Percentiles rank a stretch among this genome's conserved stretches.
Evolutionary conservation across 1,140 invertebrate genomes (phyloP).

Genomic region (Drosophila sp.): DNA sequence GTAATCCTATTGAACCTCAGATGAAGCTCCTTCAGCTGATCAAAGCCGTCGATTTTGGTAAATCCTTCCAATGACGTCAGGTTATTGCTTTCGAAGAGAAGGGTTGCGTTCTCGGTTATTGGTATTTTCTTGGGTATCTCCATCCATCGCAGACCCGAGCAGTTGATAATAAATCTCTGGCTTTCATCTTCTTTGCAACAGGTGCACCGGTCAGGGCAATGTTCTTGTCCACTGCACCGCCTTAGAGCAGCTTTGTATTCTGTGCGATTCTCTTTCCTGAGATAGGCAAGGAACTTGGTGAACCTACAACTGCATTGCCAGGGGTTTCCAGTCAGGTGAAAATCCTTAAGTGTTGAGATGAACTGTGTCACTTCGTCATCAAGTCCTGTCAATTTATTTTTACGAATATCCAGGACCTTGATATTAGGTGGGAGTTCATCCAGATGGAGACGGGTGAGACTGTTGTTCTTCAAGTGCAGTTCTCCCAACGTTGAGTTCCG

Average conservation of each 20-base stretch:
- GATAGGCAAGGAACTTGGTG: background rate
- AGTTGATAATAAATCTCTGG: background rate
- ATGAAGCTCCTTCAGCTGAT: too few relatives aligned
- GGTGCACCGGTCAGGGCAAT: background rate
- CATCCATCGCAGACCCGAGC: background rate
- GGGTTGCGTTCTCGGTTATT: too few relatives aligned
- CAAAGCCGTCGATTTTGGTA: too few relatives aligned
- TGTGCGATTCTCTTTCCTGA: background rate
- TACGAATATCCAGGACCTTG: background rate
- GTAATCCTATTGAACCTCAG: too few relatives aligned
- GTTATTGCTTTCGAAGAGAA: too few relatives aligned
- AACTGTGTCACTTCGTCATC: background rate
- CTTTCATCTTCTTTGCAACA: background rate
- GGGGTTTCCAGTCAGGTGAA: background rate
- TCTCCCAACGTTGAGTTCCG: background rate
- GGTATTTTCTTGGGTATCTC: background rate
- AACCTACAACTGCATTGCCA: slow-evolving; percentile 1
- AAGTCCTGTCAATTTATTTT: background rate
- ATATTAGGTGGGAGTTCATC: background rate
- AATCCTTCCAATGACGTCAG: too few relatives aligned
- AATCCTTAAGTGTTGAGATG: background rate
- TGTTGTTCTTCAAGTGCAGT: background rate
- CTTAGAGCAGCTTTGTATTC: background rate
- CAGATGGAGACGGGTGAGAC: background rate
- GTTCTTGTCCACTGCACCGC: background rate